Conservation (phyloP, 2,113 vertebrate genomes). For the Mirounga angustirostris region DNA sequence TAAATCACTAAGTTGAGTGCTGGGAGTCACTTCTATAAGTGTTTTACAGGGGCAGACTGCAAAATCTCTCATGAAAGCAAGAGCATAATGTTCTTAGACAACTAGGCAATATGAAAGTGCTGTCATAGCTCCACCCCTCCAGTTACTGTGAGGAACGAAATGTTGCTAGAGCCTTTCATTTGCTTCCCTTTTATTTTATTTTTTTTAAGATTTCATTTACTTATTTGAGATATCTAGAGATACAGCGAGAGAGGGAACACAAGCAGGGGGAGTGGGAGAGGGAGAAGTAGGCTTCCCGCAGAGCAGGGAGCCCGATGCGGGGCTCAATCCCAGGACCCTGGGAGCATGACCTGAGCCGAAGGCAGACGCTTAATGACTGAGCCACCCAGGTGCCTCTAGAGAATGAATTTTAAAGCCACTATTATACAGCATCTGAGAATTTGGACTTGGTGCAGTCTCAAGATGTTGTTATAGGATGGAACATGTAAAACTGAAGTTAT, state of each 20-base stretch:
- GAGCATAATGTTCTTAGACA: constrained; percentile 64
- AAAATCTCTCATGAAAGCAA: constrained; percentile 77
- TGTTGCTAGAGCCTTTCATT: constrained; percentile 73
- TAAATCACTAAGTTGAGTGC: constrained; percentile 68
- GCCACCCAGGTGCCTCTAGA: background rate
- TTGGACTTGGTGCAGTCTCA: background rate
- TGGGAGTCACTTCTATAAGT: constrained; percentile 72
- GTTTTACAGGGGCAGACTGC: constrained; percentile 79
- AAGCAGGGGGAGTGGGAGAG: too few relatives aligned
- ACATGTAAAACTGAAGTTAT: background rate
- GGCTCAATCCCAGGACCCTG: too few relatives aligned
- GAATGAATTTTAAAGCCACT: background rate
- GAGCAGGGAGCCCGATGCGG: too few relatives aligned
- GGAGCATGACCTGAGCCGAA: too few relatives aligned
- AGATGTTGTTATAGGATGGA: background rate
- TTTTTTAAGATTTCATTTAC: too few relatives aligned
- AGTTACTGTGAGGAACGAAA: constrained; percentile 61
- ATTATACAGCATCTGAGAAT: background rate
- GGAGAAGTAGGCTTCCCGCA: too few relatives aligned
- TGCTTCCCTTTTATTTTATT: background rate
- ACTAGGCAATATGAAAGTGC: constrained; percentile 51
- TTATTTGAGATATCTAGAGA: too few relatives aligned
- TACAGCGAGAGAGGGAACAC: too few relatives aligned
- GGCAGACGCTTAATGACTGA: too few relatives aligned
- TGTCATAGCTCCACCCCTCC: constrained; percentile 67